Percentiles rank a stretch among this genome's conserved stretches.
phyloP scores from a whole-genome alignment of 2,113 vertebrate genomes.

The Sitta europaea region DNA sequence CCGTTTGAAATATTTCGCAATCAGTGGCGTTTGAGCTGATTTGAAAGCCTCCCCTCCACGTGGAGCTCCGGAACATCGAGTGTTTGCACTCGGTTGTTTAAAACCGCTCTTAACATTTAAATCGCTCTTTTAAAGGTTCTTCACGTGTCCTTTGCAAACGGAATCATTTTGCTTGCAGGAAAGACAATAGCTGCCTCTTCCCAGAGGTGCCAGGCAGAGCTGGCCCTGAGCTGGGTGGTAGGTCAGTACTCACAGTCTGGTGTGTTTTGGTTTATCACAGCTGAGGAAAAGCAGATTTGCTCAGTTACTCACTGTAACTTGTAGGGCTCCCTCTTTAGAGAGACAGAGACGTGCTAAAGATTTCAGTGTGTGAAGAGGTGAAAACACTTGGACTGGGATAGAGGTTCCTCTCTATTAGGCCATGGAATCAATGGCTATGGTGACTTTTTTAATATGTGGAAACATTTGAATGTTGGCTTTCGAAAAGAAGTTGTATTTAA shows the following conservation, averaged over 20 bases:
- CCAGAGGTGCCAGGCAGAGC: neutral
- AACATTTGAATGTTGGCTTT: slow-evolving; percentile 67
- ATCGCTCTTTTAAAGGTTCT: slow-evolving; percentile 22
- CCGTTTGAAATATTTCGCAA: slow-evolving; percentile 38
- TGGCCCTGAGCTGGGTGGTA: neutral
- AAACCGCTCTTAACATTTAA: neutral
- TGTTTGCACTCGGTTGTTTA: neutral
- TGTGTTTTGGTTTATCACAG: neutral
- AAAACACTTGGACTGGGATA: neutral
- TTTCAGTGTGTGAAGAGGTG: slow-evolving; percentile 18
- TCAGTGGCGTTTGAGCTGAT: slow-evolving; percentile 23
- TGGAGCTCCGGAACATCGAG: neutral
- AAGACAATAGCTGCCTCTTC: neutral
- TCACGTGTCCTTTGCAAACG: neutral
- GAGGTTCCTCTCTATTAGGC: neutral
- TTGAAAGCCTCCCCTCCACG: slow-evolving; percentile 54
- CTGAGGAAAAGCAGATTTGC: slow-evolving; percentile 7
- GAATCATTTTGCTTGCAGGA: slow-evolving; percentile 1
- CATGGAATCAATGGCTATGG: slow-evolving; percentile 39
- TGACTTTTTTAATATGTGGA: slow-evolving; percentile 65
- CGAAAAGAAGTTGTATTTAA: slow-evolving; percentile 62
- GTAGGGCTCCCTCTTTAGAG: slow-evolving; percentile 40
- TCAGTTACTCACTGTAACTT: slow-evolving; percentile 31
- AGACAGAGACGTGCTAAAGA: neutral
- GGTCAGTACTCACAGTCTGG: slow-evolving; percentile 16